A percentile compares a stretch with the other conserved stretches of the same genome.
These are phyloP conservation scores for Uromys caudimaculatus DNA, from an alignment of 2,797 vertebrate genomes.

Conservation along the genomic window DNA sequence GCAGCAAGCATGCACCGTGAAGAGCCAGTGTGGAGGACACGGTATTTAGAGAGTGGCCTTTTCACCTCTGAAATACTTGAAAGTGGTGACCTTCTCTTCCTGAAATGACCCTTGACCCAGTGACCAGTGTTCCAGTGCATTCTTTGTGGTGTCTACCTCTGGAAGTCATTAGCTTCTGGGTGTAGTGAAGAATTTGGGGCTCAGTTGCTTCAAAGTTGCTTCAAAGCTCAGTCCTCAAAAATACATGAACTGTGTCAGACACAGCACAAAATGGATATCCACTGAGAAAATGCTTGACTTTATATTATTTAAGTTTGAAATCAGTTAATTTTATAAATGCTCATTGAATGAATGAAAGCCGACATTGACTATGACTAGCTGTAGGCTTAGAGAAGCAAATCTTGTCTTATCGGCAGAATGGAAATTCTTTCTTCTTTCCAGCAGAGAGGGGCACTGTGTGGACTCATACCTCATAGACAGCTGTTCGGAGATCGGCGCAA, in stretches of 20 bases:
- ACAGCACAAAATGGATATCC: background rate
- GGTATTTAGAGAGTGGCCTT: constrained; percentile 61
- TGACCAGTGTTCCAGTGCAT: constrained; percentile 56
- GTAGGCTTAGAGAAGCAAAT: background rate
- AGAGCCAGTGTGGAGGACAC: constrained; percentile 13
- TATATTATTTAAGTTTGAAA: background rate
- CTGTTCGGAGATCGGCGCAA: background rate
- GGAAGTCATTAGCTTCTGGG: constrained; percentile 73
- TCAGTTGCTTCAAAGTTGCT: background rate
- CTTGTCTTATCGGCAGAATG: background rate
- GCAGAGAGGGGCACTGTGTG: background rate
- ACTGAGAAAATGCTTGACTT: background rate
- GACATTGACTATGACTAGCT: background rate
- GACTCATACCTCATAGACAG: background rate
- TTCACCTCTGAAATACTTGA: constrained; percentile 73
- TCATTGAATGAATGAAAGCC: constrained; percentile 14
- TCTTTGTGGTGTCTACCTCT: constrained; percentile 57
- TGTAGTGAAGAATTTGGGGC: constrained; percentile 4
- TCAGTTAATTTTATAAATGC: constrained; percentile 12
- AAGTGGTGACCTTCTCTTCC: constrained; percentile 64
- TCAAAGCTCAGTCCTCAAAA: background rate
- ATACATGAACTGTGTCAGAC: constrained; percentile 3
- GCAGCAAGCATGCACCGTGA: constrained; percentile 4
- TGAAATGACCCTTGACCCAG: constrained; percentile 64
- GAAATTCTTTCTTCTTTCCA: background rate